Conservation (phyloP, 2,888 invertebrate species). For the Marasmarcha lunaedactyla region DNA sequence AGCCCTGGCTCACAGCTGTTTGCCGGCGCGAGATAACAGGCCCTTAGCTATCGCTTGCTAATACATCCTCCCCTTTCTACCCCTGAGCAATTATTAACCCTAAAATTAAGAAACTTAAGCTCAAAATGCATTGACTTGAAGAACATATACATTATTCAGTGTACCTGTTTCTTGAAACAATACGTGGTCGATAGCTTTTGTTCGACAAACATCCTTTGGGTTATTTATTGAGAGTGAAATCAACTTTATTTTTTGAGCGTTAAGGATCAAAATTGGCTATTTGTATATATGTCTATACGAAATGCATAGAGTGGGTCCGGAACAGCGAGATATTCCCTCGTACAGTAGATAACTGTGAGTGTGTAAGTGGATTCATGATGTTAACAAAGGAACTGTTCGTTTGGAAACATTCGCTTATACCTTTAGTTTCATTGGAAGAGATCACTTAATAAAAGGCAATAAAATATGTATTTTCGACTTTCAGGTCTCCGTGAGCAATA, state of each 20-base stretch:
- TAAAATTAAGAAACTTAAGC: not conserved
- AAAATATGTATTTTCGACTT: no score
- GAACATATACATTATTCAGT: not conserved
- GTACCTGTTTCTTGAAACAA: slow-evolving; percentile 1
- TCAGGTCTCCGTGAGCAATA: no score
- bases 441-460: no score
- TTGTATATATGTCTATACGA: not conserved
- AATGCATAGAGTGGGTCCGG: not conserved
- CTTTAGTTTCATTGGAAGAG: no score
- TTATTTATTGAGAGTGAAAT: not conserved
- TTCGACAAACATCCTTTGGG: not conserved
- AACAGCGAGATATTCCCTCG: not conserved
- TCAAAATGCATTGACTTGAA: not conserved
- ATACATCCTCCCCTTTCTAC: not conserved
- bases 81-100: no score
- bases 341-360: not conserved
- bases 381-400: no score
- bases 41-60: not conserved
- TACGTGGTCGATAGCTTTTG: slow-evolving; percentile 1
- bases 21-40: not conserved
- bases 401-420: no score
- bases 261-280: not conserved
- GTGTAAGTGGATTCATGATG: no score
- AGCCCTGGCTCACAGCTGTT: slow-evolving; percentile 1
- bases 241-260: not conserved